phyloP scores from a whole-genome alignment of 2,888 invertebrate species.

The Dryomyza anilis region DNA sequence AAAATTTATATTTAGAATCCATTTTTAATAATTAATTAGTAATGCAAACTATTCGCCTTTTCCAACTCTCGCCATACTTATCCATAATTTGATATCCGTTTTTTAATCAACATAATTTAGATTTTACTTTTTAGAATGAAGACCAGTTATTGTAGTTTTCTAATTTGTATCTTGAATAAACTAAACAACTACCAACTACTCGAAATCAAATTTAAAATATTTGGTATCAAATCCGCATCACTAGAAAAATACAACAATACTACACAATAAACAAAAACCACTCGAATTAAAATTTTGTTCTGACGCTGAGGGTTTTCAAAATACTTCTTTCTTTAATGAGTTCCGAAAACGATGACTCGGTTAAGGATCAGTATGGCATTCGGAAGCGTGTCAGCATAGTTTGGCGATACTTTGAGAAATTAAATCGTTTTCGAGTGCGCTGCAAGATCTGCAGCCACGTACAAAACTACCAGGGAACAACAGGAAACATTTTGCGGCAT shows the following conservation, averaged over 20 bases:
- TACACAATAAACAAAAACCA: too few relatives aligned
- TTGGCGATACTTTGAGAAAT: conserved; percentile 41
- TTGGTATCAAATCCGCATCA: too few relatives aligned
- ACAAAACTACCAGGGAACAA: conserved; percentile 41
- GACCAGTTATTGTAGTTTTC: too few relatives aligned
- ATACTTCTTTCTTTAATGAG: not conserved
- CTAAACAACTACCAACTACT: too few relatives aligned
- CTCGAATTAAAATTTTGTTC: not conserved
- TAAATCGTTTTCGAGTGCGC: conserved; percentile 33
- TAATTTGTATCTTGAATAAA: too few relatives aligned
- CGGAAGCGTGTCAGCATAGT: conserved; percentile 35
- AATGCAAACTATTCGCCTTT: too few relatives aligned
- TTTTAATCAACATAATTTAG: too few relatives aligned
- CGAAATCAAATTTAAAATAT: too few relatives aligned
- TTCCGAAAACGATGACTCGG: conserved; percentile 14
- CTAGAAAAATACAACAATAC: too few relatives aligned
- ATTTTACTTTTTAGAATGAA: too few relatives aligned
- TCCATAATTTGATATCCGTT: not conserved
- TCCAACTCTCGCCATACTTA: not conserved
- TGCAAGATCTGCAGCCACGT: conserved; percentile 37
- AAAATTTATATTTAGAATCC: too few relatives aligned
- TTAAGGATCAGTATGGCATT: conserved; percentile 4
- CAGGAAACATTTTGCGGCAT: conserved; percentile 40
- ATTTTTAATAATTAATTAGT: too few relatives aligned
- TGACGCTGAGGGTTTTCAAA: not conserved